phyloP scores from a whole-genome alignment of 2,888 invertebrate genomes.

The Nemotelus nigrinus region DNA sequence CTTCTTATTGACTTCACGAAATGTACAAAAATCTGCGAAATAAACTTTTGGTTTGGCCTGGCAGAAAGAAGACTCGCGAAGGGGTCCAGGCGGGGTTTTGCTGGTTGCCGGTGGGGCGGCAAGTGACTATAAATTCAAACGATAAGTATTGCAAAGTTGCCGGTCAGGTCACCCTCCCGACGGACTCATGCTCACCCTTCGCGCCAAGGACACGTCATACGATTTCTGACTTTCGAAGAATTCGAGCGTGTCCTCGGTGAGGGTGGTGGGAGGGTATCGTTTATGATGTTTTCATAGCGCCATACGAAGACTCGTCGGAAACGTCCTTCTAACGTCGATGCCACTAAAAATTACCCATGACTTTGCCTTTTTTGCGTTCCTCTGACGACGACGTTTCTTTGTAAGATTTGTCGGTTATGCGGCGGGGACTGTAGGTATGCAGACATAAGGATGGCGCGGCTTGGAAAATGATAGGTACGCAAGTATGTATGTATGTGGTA shows the following conservation, averaged over 20 bases:
- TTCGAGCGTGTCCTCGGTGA: too few relatives aligned
- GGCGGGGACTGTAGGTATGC: background rate
- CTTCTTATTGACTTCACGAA: slow-evolving; percentile 43
- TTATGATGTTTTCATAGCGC: slow-evolving; percentile 18
- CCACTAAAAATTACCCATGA: slow-evolving; percentile 14
- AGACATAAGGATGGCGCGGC: background rate
- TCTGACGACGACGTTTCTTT: background rate
- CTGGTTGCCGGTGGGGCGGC: background rate
- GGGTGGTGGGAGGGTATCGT: background rate
- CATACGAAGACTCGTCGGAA: background rate
- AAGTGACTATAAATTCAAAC: slow-evolving; percentile 21
- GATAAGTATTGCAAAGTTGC: background rate
- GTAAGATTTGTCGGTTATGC: background rate
- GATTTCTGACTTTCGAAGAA: too few relatives aligned
- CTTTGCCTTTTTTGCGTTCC: slow-evolving; percentile 1
- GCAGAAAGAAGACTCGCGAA: background rate
- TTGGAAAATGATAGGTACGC: slow-evolving; percentile 13
- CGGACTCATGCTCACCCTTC: background rate
- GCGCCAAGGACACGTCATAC: slow-evolving; percentile 4
- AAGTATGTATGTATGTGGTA: background rate
- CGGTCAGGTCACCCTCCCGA: slow-evolving; percentile 5
- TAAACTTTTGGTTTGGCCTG: slow-evolving; percentile 28
- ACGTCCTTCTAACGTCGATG: background rate
- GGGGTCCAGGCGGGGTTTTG: too few relatives aligned
- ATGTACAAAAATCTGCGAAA: slow-evolving; percentile 42